Evolutionary conservation across 2,113 vertebrate genomes (phyloP).

Genomic region (Protomyctophum bolini): DNA sequence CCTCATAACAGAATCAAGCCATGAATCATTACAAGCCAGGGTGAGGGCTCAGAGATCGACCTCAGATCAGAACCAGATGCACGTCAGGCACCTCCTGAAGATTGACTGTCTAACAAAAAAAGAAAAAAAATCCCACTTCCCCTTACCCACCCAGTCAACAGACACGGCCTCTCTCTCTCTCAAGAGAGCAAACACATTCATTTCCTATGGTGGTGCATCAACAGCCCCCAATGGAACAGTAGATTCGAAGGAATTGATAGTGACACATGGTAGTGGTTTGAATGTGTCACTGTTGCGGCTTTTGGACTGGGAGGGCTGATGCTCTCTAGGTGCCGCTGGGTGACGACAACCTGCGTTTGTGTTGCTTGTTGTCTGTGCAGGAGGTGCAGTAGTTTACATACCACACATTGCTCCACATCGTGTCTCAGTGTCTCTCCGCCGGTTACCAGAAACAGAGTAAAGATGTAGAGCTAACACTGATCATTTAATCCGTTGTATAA

Average conservation of each 20-base stretch:
- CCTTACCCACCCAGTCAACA: not conserved
- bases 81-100: constrained; percentile 48
- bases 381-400: not conserved
- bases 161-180: constrained; percentile 23
- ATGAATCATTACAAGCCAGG: constrained; percentile 70
- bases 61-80: constrained; percentile 71
- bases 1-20: constrained; percentile 62
- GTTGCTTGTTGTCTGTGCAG: not conserved
- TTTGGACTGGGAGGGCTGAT: constrained; percentile 8
- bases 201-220: constrained; percentile 7
- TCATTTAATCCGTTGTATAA: not conserved
- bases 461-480: not conserved
- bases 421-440: not conserved
- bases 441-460: not conserved
- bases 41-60: constrained; percentile 60
- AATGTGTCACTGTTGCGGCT: not conserved
- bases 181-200: not conserved
- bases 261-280: not conserved
- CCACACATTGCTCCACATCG: too few relatives aligned
- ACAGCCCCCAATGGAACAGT: constrained; percentile 9
- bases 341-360: not conserved
- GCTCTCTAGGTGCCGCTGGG: not conserved
- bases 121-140: not conserved
- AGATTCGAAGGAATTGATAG: constrained; percentile 15
- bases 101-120: constrained; percentile 34